Base-by-base conservation (phyloP, 2,797 vertebrate species). In the Peromyscus nudipes region DNA sequence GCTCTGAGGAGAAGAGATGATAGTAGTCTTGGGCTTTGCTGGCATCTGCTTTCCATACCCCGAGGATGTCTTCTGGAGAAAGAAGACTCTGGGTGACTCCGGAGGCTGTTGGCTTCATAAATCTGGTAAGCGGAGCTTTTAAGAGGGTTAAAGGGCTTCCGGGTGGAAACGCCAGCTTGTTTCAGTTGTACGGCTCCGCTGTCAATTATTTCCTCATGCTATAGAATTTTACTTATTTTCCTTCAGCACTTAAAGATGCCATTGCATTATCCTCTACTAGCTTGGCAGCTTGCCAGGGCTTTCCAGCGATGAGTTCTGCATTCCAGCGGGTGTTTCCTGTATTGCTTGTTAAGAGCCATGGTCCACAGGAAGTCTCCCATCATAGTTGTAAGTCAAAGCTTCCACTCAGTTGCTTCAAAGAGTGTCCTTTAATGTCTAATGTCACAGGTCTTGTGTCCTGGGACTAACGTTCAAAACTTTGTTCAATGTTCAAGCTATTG, bases 241-340 rank as follows among this genome's bases (percentile, higher is more conserved):
- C 90, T 55, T 81, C 69, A 88, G 21, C 82, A 80, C 37, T 62
- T 67, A 52, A 77, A 88, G 40, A 87, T 67, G 12, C 19, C 9
- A 37, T 69, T 77, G 69, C 91, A 46, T 94, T 90, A 82, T 31
- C 37, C 60, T 92, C 57, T 94, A 27, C 49, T 71, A 80, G 76
- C 12, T 75, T 80, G 49, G 92, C 49, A 80, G n/a, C 16, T 93
- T 17, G 10, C 77, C 57, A n/a, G 16, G 77, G 12, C 25, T 60
- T 88, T 84, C 77, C 76, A 82, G 73, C 1, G 23, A 49, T 77
- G 19, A 11, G 29, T 71, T 94, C 82, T 67, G 43, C 69, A 40
- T 86, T 88, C 87, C 23, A 69, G 71, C 34, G 91, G 46, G 13
- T 6, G 75, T 82, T 92, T 65, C 88, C 64, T 77, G 57, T 92